A percentile compares a stretch with the other conserved stretches of the same genome.
Evolutionary conservation across 2,113 vertebrate genomes (phyloP).

Genomic region (Percopsis transmontana): DNA sequence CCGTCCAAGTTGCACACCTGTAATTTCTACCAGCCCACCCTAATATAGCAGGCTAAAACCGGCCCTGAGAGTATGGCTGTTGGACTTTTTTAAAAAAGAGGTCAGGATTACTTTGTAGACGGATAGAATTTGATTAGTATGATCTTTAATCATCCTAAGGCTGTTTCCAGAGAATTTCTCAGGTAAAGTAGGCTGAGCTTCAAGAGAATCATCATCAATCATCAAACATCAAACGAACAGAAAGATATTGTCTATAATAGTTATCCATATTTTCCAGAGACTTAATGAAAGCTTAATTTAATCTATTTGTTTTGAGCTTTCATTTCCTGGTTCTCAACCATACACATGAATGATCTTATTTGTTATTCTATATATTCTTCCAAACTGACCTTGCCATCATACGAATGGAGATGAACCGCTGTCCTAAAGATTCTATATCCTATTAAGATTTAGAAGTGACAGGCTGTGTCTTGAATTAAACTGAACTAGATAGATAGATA

Average conservation of each 20-base stretch:
- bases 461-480: no score
- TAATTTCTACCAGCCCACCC: no score
- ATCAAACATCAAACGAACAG: background rate
- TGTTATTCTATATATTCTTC: background rate
- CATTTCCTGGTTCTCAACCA: conserved; percentile 59
- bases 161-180: conserved; percentile 6
- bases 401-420: background rate
- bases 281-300: background rate
- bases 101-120: no score
- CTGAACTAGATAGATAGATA: no score
- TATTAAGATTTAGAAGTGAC: no score
- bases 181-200: no score
- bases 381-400: background rate
- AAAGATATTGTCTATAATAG: background rate
- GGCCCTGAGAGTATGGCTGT: background rate
- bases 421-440: no score
- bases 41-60: no score
- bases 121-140: conserved; percentile 3
- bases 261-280: background rate
- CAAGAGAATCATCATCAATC: conserved; percentile 5
- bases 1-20: no score
- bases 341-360: background rate
- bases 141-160: conserved; percentile 46
- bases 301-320: conserved; percentile 18
- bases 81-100: background rate